Percentiles rank a stretch among this genome's conserved stretches.
Conservation (phyloP, 2,888 invertebrate genomes). For the Meteorus colon region DNA sequence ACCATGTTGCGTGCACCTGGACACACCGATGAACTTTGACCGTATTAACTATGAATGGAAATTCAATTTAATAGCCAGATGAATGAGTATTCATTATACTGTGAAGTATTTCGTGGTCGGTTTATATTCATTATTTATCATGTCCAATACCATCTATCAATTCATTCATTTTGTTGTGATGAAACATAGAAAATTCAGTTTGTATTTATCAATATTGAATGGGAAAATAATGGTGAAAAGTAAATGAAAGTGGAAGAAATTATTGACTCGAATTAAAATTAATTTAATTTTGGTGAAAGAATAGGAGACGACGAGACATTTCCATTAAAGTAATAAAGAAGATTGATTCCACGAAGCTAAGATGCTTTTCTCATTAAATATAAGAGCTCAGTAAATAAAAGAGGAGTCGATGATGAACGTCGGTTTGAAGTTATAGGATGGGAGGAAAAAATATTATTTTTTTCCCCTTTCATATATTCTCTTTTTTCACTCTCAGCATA, state of each 20-base stretch:
- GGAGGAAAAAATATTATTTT: neutral
- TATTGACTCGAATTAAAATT: slow-evolving; percentile 18
- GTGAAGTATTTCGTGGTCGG: no score
- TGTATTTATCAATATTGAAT: slow-evolving; percentile 12
- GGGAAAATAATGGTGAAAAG: neutral
- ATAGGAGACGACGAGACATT: slow-evolving; percentile 20
- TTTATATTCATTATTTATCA: neutral
- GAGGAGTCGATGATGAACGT: slow-evolving; percentile 13
- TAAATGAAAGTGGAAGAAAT: slow-evolving; percentile 9
- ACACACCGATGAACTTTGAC: slow-evolving; percentile 35
- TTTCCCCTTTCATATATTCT: neutral
- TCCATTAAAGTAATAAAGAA: slow-evolving; percentile 34
- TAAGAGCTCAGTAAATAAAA: slow-evolving; percentile 27
- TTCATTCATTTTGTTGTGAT: neutral
- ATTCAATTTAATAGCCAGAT: slow-evolving; percentile 1
- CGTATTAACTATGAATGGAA: slow-evolving; percentile 12
- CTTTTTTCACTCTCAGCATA: neutral
- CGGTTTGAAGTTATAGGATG: neutral
- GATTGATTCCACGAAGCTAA: slow-evolving; percentile 23
- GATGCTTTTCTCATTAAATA: slow-evolving; percentile 35
- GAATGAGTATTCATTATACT: neutral
- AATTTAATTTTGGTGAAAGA: slow-evolving; percentile 31
- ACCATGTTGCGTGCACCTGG: slow-evolving; percentile 26
- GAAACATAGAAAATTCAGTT: neutral
- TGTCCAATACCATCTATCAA: neutral